Evolutionary conservation across 2,113 vertebrate species (phyloP).

Genomic region (Scartelaos histophorus): DNA sequence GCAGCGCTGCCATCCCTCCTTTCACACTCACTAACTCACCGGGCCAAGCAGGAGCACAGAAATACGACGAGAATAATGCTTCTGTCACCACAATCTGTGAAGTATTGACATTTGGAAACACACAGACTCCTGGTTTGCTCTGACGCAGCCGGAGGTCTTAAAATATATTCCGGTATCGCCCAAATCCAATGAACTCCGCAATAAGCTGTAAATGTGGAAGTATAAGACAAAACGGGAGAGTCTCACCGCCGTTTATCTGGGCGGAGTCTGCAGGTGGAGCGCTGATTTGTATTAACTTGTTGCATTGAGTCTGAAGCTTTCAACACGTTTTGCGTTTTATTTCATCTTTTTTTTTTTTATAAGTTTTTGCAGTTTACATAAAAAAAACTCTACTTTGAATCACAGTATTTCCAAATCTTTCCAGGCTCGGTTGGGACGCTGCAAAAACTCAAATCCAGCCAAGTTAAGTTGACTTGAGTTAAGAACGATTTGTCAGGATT

Average conservation of each 20-base stretch:
- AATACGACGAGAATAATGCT: slow-evolving; percentile 7
- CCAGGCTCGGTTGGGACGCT: too few species aligned
- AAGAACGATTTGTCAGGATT: too few species aligned
- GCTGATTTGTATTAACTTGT: neutral
- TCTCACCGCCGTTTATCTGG: neutral
- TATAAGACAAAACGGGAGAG: neutral
- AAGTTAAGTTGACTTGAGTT: too few species aligned
- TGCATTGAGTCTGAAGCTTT: too few species aligned
- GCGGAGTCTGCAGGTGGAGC: neutral
- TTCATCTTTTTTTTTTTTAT: too few species aligned
- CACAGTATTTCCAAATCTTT: too few species aligned
- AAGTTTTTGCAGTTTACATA: too few species aligned
- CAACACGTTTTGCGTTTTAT: too few species aligned
- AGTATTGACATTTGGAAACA: slow-evolving; percentile 1
- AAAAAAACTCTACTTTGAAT: too few species aligned
- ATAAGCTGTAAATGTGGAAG: neutral
- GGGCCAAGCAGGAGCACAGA: neutral
- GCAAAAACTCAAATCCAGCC: too few species aligned
- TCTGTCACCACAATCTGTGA: slow-evolving; percentile 8
- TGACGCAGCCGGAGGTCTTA: neutral
- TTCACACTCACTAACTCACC: slow-evolving; percentile 2
- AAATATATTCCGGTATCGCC: neutral
- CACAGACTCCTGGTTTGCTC: neutral
- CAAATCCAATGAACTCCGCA: neutral
- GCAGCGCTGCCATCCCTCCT: neutral